phyloP scores from a whole-genome alignment of 92 coral and sea anemone genomes.

The Porites cylindrica region DNA sequence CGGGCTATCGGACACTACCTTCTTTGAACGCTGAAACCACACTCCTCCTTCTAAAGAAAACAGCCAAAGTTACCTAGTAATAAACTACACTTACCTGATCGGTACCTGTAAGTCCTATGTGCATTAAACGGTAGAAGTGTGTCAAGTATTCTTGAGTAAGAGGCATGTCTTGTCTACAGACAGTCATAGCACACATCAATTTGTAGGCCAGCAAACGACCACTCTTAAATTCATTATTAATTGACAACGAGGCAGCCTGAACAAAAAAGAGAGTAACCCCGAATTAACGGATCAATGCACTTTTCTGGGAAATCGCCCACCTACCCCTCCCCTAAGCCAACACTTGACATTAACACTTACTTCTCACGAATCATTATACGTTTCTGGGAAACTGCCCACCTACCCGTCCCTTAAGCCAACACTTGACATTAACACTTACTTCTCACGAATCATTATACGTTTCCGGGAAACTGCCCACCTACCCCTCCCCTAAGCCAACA shows the following conservation, averaged over 20 bases:
- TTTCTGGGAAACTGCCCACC: background rate
- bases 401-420: too few species aligned
- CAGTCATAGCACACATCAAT: slow-evolving; percentile 90
- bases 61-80: background rate
- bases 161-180: slow-evolving; percentile 86
- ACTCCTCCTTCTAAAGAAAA: background rate
- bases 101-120: slow-evolving; percentile 95
- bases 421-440: too few species aligned
- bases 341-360: too few species aligned
- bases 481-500: too few species aligned
- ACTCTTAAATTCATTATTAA: slow-evolving; percentile 89
- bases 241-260: slow-evolving; percentile 90
- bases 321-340: too few species aligned
- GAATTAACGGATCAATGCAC: too few species aligned
- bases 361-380: too few species aligned
- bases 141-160: slow-evolving; percentile 92
- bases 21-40: too few species aligned
- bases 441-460: too few species aligned
- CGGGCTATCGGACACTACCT: too few species aligned
- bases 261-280: background rate
- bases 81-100: slow-evolving; percentile 77
- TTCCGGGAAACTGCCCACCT: too few species aligned
- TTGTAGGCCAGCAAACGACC: slow-evolving; percentile 96
- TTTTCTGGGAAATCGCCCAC: too few species aligned
- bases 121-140: slow-evolving; percentile 95